A percentile compares a stretch with the other conserved stretches of the same genome.
Evolutionary conservation across 1,140 invertebrate genomes (phyloP).

Genomic region (Schmidtea mediterranea): DNA sequence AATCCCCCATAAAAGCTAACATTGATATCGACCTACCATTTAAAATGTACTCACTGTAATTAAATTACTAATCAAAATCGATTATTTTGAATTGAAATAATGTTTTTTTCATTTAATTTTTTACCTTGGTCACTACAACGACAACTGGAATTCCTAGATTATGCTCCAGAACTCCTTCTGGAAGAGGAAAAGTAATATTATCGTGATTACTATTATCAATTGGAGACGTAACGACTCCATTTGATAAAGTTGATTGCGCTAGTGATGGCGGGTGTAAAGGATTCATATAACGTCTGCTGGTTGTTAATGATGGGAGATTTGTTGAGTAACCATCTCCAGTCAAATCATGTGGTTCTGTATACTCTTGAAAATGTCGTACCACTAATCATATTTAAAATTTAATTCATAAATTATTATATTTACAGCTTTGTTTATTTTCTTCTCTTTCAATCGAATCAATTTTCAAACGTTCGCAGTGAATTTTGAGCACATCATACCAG

Average conservation of each 20-base stretch:
- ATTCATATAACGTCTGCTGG: slow-evolving; percentile 26
- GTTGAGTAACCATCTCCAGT: slow-evolving; percentile 31
- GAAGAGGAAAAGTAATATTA: slow-evolving; percentile 43
- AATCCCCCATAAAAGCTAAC: not conserved
- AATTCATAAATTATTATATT: slow-evolving; percentile 7
- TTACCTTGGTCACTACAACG: slow-evolving; percentile 80
- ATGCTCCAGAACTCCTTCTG: slow-evolving; percentile 56
- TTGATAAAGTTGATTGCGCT: no score
- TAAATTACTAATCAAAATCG: no score
- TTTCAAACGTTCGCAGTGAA: slow-evolving; percentile 68
- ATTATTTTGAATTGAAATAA: no score
- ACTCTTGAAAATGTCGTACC: slow-evolving; percentile 61
- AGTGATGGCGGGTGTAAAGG: slow-evolving; percentile 14
- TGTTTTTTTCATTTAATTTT: not conserved
- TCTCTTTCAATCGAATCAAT: slow-evolving; percentile 37
- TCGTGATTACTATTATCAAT: slow-evolving; percentile 15
- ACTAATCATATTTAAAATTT: slow-evolving; percentile 31
- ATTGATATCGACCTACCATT: not conserved
- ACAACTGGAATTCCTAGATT: slow-evolving; percentile 85
- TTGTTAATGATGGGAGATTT: slow-evolving; percentile 8
- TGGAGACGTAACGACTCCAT: slow-evolving; percentile 5
- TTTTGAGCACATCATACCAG: slow-evolving; percentile 60
- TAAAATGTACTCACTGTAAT: no score
- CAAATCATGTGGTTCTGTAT: slow-evolving; percentile 76
- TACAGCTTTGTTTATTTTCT: slow-evolving; percentile 34